Evolutionary conservation across 2,888 invertebrate genomes (phyloP).

Genomic region (Camponotus fellah): DNA sequence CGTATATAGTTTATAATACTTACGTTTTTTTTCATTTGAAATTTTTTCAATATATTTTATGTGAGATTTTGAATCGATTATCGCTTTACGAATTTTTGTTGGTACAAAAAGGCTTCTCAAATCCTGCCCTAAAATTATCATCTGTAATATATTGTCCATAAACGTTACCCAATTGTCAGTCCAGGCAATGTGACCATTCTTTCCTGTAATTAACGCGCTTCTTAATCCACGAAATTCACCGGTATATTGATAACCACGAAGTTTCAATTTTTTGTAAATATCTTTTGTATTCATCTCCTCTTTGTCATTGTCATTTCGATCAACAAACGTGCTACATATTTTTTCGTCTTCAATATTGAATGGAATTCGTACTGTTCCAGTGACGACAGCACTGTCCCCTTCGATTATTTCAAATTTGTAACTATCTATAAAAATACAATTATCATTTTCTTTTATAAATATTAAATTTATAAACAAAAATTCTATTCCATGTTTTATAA

Average conservation of each 20-base stretch:
- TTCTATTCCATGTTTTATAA: too few species aligned
- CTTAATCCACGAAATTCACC: constrained; percentile 87
- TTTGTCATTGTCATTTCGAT: constrained; percentile 56
- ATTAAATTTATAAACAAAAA: neutral
- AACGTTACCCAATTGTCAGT: constrained; percentile 90
- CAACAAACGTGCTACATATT: constrained; percentile 65
- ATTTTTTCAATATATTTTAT: neutral
- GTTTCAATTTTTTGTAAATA: constrained; percentile 85
- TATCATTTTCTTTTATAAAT: neutral
- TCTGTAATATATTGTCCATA: constrained; percentile 90
- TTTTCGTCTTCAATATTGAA: constrained; percentile 84
- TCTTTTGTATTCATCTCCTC: constrained; percentile 81
- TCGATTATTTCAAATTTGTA: constrained; percentile 88
- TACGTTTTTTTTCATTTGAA: neutral
- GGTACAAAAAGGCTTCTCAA: constrained; percentile 87
- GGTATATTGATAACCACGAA: constrained; percentile 87
- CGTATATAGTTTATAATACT: neutral
- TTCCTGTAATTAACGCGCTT: constrained; percentile 85
- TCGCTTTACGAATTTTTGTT: constrained; percentile 87
- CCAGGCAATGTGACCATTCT: constrained; percentile 86
- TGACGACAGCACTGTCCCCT: constrained; percentile 90
- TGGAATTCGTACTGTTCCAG: constrained; percentile 89
- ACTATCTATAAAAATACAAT: constrained; percentile 29
- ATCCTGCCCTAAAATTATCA: constrained; percentile 86
- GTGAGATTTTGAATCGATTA: constrained; percentile 86